A percentile compares a stretch with the other conserved stretches of the same genome.
phyloP scores from a whole-genome alignment of 2,113 vertebrate species.

The Serilophus lunatus region DNA sequence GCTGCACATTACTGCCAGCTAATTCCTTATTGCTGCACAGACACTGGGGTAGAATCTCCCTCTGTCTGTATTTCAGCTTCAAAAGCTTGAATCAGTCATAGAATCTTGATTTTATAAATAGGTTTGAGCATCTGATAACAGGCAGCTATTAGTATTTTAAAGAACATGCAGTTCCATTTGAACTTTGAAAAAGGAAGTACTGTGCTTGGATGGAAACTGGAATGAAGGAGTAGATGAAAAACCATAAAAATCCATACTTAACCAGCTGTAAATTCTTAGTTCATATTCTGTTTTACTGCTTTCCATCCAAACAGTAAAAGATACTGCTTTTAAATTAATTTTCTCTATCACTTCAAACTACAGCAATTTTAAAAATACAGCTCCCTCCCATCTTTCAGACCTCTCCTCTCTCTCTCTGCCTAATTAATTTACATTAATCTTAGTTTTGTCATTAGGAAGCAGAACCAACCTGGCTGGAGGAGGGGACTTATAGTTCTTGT shows the following conservation, averaged over 20 bases:
- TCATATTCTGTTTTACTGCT: neutral
- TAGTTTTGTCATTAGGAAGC: neutral
- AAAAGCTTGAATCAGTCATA: neutral
- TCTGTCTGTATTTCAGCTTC: neutral
- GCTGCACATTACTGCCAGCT: neutral
- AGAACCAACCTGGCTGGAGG: conserved; percentile 83
- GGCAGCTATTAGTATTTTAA: neutral
- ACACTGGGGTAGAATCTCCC: neutral
- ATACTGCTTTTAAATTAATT: neutral
- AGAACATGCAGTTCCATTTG: neutral
- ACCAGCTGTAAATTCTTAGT: neutral
- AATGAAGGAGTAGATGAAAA: neutral
- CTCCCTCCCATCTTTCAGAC: neutral
- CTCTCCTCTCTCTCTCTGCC: neutral
- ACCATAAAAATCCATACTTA: neutral
- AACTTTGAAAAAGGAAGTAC: neutral
- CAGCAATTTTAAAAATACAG: neutral
- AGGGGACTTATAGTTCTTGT: conserved; percentile 94
- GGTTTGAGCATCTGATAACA: neutral
- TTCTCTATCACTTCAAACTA: neutral
- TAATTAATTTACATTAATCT: neutral
- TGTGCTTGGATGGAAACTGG: neutral
- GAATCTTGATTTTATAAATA: neutral
- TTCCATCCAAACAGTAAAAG: neutral
- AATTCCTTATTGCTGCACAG: neutral